Percentiles rank a stretch among this genome's conserved stretches.
phyloP scores from a whole-genome alignment of 2,113 vertebrate genomes.

The Rhea pennata region DNA sequence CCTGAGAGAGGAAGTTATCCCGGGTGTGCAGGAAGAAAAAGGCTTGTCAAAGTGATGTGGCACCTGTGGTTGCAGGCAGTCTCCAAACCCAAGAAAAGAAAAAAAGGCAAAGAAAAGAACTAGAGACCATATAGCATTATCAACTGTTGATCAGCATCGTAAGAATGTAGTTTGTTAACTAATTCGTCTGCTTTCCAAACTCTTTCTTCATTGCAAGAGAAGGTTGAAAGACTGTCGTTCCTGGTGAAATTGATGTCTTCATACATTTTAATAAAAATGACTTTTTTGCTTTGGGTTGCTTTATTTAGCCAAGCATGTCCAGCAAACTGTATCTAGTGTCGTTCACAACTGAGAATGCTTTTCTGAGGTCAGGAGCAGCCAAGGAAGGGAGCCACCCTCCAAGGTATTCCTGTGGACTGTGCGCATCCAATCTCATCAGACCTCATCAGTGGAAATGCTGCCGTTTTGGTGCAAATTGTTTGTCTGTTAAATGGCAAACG shows the following conservation, averaged over 20 bases:
- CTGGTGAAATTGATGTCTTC: neutral
- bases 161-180: neutral
- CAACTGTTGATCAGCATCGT: neutral
- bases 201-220: neutral
- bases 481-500: neutral
- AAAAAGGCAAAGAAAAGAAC: neutral
- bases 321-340: neutral
- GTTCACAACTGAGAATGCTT: neutral
- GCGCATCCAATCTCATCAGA: neutral
- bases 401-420: neutral
- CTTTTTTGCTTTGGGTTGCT: neutral
- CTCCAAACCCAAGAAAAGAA: neutral
- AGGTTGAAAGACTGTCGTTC: neutral
- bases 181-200: neutral
- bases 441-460: neutral
- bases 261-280: neutral
- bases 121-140: neutral
- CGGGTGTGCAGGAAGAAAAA: too few species aligned
- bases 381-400: neutral
- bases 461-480: neutral
- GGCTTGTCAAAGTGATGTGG: too few species aligned
- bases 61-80: neutral
- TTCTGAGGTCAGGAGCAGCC: slow-evolving; percentile 4
- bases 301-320: neutral
- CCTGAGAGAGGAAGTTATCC: too few species aligned